Percentiles rank a stretch among this genome's conserved stretches.
Conservation (phyloP, 1,140 invertebrate genomes). For the Parasteatoda tepidariorum region DNA sequence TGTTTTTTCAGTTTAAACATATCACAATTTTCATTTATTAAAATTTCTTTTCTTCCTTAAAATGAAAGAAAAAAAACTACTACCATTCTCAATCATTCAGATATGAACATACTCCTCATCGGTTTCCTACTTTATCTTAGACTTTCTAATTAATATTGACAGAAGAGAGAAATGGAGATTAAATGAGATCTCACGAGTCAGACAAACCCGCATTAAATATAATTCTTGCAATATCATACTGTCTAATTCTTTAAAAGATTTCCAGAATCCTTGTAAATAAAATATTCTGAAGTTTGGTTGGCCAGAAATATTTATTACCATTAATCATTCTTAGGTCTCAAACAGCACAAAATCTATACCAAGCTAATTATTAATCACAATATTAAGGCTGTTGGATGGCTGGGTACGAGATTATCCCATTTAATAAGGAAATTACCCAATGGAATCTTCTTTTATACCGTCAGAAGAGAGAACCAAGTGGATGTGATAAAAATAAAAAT, state of each 20-base stretch:
- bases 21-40: no score
- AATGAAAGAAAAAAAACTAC: no score
- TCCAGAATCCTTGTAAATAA: neutral
- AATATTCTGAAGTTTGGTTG: neutral
- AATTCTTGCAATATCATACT: neutral
- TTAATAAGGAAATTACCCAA: neutral
- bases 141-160: constrained; percentile 32
- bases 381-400: constrained; percentile 1
- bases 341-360: neutral
- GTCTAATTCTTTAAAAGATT: neutral
- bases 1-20: no score
- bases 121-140: neutral
- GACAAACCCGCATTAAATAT: neutral
- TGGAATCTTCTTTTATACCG: neutral
- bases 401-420: constrained; percentile 1
- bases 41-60: no score
- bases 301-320: neutral
- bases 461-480: no score
- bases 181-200: constrained; percentile 7
- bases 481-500: no score
- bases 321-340: neutral
- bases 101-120: no score
- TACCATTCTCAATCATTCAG: no score
- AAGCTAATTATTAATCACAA: constrained; percentile 3
- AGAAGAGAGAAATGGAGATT: neutral